These are phyloP conservation scores for Leucophora obtusa DNA, from an alignment of 2,888 invertebrate species.

Conservation along the genomic window DNA sequence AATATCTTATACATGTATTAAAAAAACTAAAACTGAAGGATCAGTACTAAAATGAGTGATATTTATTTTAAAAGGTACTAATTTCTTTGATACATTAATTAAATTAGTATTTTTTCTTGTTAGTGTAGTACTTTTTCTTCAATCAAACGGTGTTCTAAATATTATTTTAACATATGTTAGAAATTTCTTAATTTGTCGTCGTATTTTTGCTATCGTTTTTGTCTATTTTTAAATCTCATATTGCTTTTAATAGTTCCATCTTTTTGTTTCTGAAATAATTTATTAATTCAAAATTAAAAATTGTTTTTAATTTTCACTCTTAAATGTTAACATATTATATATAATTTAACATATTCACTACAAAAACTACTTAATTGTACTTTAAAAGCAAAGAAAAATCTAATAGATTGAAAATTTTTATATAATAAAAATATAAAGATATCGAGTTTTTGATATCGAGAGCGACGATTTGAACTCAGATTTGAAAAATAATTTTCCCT, in stretches of 20 bases:
- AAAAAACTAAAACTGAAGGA: slow-evolving; percentile 6
- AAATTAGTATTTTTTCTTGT: too few species aligned
- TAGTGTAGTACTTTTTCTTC: too few species aligned
- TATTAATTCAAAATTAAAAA: not conserved
- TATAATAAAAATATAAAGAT: too few species aligned
- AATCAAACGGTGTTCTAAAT: not conserved
- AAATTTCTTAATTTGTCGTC: not conserved
- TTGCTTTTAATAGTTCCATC: too few species aligned
- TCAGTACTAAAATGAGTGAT: not conserved
- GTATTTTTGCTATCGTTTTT: not conserved
- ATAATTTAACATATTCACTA: not conserved
- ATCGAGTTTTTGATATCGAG: too few species aligned
- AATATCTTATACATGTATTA: slow-evolving; percentile 2
- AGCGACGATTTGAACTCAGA: too few species aligned
- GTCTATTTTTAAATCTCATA: not conserved
- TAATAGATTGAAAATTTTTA: too few species aligned
- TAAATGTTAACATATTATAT: not conserved
- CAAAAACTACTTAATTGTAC: not conserved
- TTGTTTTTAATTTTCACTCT: too few species aligned
- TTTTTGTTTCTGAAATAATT: too few species aligned
- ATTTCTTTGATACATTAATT: too few species aligned
- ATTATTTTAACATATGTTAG: not conserved
- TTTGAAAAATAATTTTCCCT: too few species aligned
- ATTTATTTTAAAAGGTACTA: not conserved
- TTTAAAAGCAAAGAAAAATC: not conserved